These are phyloP conservation scores for Eptesicus fuscus DNA, from an alignment of 2,113 vertebrate species.

Conservation along the genomic window DNA sequence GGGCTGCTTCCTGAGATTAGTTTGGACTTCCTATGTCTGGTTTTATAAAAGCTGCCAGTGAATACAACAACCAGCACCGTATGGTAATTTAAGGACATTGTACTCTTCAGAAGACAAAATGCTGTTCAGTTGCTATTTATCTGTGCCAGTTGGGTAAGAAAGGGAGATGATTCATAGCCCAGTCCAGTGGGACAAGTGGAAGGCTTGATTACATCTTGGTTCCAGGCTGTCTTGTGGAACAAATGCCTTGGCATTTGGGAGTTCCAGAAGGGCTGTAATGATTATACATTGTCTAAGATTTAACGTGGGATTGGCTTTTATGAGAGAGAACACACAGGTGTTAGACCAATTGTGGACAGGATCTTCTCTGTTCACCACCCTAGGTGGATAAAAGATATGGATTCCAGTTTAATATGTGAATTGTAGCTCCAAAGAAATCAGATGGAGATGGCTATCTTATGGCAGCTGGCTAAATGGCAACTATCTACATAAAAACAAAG, in stretches of 20 bases:
- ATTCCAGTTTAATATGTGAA: slow-evolving; percentile 12
- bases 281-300: slow-evolving; percentile 34
- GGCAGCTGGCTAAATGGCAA: slow-evolving; percentile 11
- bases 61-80: not conserved
- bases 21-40: not conserved
- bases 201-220: slow-evolving; percentile 65
- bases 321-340: slow-evolving; percentile 8
- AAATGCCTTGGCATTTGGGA: slow-evolving; percentile 19
- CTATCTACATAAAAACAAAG: slow-evolving; percentile 20
- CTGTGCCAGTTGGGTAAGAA: slow-evolving; percentile 50
- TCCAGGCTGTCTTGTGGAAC: slow-evolving; percentile 49
- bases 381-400: slow-evolving; percentile 14
- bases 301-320: slow-evolving; percentile 51
- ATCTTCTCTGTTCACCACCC: slow-evolving; percentile 4
- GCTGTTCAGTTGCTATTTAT: slow-evolving; percentile 37
- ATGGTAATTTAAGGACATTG: slow-evolving; percentile 48
- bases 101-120: slow-evolving; percentile 45
- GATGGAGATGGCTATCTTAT: not conserved
- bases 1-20: slow-evolving; percentile 37
- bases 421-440: not conserved
- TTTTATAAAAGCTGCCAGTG: slow-evolving; percentile 14
- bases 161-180: slow-evolving; percentile 42
- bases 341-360: slow-evolving; percentile 19
- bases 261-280: slow-evolving; percentile 25
- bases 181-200: slow-evolving; percentile 30